Evolutionary conservation across 2,797 vertebrate species (phyloP).

Genomic region (Pristis pectinata): DNA sequence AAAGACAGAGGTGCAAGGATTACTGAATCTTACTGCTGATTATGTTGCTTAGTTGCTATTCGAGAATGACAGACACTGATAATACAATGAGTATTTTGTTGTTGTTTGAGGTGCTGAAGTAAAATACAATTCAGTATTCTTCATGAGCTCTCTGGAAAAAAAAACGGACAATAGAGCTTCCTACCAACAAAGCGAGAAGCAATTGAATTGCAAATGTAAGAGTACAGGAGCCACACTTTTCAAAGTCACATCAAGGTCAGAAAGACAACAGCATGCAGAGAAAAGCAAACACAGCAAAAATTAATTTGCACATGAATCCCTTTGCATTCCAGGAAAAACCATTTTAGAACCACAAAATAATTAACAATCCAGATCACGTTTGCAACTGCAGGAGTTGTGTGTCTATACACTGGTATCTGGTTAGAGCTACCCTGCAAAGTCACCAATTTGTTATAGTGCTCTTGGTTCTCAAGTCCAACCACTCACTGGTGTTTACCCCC

Average conservation of each 20-base stretch:
- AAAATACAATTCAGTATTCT: not conserved
- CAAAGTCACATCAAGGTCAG: conserved; percentile 1
- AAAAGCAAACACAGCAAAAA: conserved; percentile 33
- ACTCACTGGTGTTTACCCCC: too few species aligned
- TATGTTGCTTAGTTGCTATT: not conserved
- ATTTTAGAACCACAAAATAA: not conserved
- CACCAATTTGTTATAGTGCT: too few species aligned
- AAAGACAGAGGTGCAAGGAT: too few species aligned
- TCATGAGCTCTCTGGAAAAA: not conserved
- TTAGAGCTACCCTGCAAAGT: too few species aligned
- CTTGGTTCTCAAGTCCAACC: too few species aligned
- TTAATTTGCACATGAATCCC: conserved; percentile 17
- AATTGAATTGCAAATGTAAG: not conserved
- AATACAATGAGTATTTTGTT: not conserved
- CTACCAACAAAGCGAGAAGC: not conserved
- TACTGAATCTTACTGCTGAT: not conserved
- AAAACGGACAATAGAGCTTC: not conserved
- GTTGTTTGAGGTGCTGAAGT: not conserved
- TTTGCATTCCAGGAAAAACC: conserved; percentile 23
- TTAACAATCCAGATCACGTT: not conserved
- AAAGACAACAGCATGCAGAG: conserved; percentile 20
- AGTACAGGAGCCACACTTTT: not conserved
- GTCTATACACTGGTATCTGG: not conserved
- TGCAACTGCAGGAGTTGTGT: not conserved
- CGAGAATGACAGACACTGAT: not conserved